phyloP scores from a whole-genome alignment of 2,797 vertebrate genomes.

The Onychomys leucogaster region DNA sequence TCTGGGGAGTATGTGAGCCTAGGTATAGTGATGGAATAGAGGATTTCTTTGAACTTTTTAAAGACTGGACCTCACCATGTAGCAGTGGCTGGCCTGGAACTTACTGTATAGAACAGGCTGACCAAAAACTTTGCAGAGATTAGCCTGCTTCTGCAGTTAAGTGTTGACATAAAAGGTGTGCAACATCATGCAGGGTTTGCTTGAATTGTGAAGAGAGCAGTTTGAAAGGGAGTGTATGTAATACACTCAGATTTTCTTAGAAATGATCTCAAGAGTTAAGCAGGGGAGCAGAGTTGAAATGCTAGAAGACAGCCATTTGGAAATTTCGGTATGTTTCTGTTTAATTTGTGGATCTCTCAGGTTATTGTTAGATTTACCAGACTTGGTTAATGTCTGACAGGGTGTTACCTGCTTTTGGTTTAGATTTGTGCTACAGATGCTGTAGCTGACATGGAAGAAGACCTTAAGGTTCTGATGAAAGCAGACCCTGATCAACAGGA shows the following conservation, averaged over 20 bases:
- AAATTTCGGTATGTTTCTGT: slow-evolving; percentile 32
- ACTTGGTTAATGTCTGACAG: slow-evolving; percentile 24
- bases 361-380: slow-evolving; percentile 37
- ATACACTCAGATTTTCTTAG: neutral
- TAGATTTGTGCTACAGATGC: slow-evolving; percentile 87
- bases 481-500: slow-evolving; percentile 91
- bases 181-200: neutral
- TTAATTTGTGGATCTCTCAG: slow-evolving; percentile 17
- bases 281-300: neutral
- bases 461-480: slow-evolving; percentile 93
- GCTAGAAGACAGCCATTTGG: neutral
- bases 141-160: neutral
- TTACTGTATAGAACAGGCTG: neutral
- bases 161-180: neutral
- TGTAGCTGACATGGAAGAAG: slow-evolving; percentile 85
- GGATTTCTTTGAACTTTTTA: slow-evolving; percentile 2
- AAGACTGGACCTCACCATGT: neutral
- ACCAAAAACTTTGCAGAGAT: neutral
- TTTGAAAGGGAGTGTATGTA: neutral
- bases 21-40: neutral
- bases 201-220: slow-evolving; percentile 37
- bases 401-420: slow-evolving; percentile 39
- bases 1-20: neutral
- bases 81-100: neutral
- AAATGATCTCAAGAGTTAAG: neutral